Conservation (phyloP, 2,888 invertebrate genomes). For the Conistra vaccinii region DNA sequence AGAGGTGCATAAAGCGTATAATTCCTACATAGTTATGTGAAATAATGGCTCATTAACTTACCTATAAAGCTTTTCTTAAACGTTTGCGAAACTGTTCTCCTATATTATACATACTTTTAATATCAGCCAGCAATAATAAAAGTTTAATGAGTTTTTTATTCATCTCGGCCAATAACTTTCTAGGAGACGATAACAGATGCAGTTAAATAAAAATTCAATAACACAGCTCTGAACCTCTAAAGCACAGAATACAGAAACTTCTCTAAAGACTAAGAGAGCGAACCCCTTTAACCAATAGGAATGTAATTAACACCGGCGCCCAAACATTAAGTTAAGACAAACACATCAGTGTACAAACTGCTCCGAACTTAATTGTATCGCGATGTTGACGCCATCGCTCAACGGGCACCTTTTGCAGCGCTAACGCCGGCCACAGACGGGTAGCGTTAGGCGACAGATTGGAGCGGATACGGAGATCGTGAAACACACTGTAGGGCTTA, state of each 20-base stretch:
- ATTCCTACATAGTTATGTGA: slow-evolving; percentile 26
- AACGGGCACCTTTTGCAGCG: slow-evolving; percentile 12
- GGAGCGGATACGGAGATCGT: background rate
- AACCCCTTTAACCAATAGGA: slow-evolving; percentile 7
- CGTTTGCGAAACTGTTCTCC: background rate
- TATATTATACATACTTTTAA: too few species aligned
- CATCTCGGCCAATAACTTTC: background rate
- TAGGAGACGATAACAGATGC: background rate
- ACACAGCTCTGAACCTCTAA: background rate
- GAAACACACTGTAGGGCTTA: background rate
- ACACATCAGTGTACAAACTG: slow-evolving; percentile 42
- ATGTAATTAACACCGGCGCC: slow-evolving; percentile 21
- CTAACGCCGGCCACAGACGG: slow-evolving; percentile 18
- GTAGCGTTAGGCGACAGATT: background rate
- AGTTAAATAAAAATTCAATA: background rate
- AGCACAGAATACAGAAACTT: background rate
- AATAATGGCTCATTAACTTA: slow-evolving; percentile 27
- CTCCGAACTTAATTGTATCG: slow-evolving; percentile 47
- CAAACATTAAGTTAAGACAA: slow-evolving; percentile 50
- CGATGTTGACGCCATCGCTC: slow-evolving; percentile 29
- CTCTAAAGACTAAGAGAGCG: slow-evolving; percentile 6
- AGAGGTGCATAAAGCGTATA: slow-evolving; percentile 26
- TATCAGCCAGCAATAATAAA: background rate
- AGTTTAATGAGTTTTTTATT: background rate
- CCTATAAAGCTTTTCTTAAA: slow-evolving; percentile 5